phyloP scores from a whole-genome alignment of 2,888 invertebrate genomes.

The Coecobrya sp. region DNA sequence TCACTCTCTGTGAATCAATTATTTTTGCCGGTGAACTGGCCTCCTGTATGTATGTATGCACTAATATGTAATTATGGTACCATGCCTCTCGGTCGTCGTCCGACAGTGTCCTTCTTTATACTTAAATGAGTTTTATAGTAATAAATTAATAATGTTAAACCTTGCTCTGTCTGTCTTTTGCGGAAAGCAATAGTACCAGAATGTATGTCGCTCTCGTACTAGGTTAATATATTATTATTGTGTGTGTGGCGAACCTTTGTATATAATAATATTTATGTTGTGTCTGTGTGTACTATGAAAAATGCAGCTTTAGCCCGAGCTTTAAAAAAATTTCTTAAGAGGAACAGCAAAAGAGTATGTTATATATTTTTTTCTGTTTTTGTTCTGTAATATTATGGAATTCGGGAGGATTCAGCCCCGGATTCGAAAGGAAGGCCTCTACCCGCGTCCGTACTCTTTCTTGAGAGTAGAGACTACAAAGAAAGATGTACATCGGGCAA shows the following conservation, averaged over 20 bases:
- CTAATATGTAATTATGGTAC: background rate
- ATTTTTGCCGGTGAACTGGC: slow-evolving; percentile 50
- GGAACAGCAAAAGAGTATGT: background rate
- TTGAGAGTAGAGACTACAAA: slow-evolving; percentile 79
- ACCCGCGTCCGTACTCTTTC: slow-evolving; percentile 81
- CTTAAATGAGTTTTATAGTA: slow-evolving; percentile 51
- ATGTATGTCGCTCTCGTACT: slow-evolving; percentile 1
- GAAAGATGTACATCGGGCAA: slow-evolving; percentile 78
- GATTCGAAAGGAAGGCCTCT: slow-evolving; percentile 82
- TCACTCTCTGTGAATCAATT: slow-evolving; percentile 24
- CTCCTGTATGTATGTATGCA: no score
- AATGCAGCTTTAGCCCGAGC: slow-evolving; percentile 29
- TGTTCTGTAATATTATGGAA: slow-evolving; percentile 70
- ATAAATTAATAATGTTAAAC: slow-evolving; percentile 27
- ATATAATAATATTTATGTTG: background rate
- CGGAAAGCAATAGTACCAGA: slow-evolving; percentile 12
- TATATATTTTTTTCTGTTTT: slow-evolving; percentile 56
- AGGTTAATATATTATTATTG: background rate
- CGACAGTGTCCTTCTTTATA: slow-evolving; percentile 33
- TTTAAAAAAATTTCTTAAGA: slow-evolving; percentile 45
- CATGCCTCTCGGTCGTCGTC: slow-evolving; percentile 26
- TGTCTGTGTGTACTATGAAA: slow-evolving; percentile 24
- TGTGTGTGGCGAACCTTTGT: background rate
- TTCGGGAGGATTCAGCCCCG: slow-evolving; percentile 82
- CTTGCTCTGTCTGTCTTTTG: background rate